Evolutionary conservation across 2,888 invertebrate species (phyloP), one percentile per base, ranked within the genome.

Genomic region (Anticlea derivata): DNA sequence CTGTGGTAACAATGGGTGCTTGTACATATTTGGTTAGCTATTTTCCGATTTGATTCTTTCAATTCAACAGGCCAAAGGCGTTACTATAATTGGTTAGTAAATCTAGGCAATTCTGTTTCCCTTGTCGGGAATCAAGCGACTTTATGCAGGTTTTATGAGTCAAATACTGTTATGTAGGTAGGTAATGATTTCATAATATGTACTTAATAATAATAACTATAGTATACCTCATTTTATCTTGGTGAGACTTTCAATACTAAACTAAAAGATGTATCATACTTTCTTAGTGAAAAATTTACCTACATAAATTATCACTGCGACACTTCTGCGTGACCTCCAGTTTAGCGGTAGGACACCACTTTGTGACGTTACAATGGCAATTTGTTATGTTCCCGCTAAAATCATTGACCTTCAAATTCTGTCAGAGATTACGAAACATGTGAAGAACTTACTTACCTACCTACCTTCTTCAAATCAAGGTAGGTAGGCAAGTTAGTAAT

Each of bases 301-400:
- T 11, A 39, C 24, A 22, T 11, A 39, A 47, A 27, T 34, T 33
- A 48, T 20, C 33, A 40, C 26, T 24, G 22, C 20, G 20, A 26
- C 22, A 22, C 31, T 44, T 29, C 10, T 24, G 67, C 86, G 83
- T 86, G 86, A 78, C 63, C 56, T 66, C 50, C 49, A 61, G 54
- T 72, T 86, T 86, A 85, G 75, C 78, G 53, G 34, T 35, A 48
- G 46, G 54, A 61, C 61, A 57, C 45, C 55, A 65, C 51, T 55
- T 55, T 63, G 65, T 76, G 73, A 73, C 73, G 73, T 60, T 51
- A 38, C 50, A 50, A 53, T 49, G 50, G 61, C 66, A 69, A 73
- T 76, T 82, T 86, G 70, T 68, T 85, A 69, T 62, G 65, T 63
- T 60, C 58, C 68, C 67, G 87, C 86, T 87, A 87, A 88, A 80